Evolutionary conservation across 2,888 invertebrate species (phyloP), one percentile per base, ranked within the genome.

Genomic region (Cheilosia vulpina): DNA sequence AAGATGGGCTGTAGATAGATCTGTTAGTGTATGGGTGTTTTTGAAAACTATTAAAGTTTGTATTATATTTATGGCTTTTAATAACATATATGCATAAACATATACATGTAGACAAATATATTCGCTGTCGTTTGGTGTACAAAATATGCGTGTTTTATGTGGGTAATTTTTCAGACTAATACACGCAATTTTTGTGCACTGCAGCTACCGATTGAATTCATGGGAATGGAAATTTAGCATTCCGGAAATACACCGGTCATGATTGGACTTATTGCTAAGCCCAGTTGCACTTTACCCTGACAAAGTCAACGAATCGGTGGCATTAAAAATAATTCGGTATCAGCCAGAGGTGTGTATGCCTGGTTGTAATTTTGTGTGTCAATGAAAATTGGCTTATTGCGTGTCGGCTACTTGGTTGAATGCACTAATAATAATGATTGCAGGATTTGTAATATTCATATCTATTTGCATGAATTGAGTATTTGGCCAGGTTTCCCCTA

Each of bases 311-410:
- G 41, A 63, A 57, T 45, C 6, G 31, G 63, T 47, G 24, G 43
- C 17, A 24, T 13, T 21, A 52, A 43, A 24, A 41, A 7, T 11
- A 55, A 68, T 45, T 38, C 38, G 17, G 9, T 27, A 43, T 53
- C 13, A 41, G 4, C 17, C 9, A 65, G 43, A n/a, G 34, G 34
- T 11, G 11, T 34, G 34, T 11, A 34, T 34, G 34, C 34, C 34
- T 53, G 63, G 24, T 66, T 58, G 45, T 73, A 79, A 27, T 62
- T 75, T 68, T 80, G 62, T 80, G 80, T 66, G 80, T 75, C 80
- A 68, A 60, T 63, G 75, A 50, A 75, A 73, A 73, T 68, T 53
- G 41, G 53, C 31, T 73, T 65, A 60, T 52, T 78, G 43, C 60
- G 34, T 45, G 43, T 45, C 47, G 11, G 17, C 31, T 41, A 21